Base-by-base conservation (phyloP, 2,797 vertebrate genomes). In the Acanthornis magna region DNA sequence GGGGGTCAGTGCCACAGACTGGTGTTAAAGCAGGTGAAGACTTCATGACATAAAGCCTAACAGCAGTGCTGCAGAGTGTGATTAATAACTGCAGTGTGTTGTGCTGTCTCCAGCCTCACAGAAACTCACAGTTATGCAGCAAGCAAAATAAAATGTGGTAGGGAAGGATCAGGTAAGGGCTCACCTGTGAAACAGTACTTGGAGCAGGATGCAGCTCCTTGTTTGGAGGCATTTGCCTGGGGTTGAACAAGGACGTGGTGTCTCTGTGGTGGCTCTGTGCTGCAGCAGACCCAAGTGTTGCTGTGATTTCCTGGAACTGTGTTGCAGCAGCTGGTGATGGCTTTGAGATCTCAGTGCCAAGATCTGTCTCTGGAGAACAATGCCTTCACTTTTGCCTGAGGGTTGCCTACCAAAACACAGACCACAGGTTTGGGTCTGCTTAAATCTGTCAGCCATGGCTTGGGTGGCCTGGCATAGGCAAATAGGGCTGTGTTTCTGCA, bases 81-180 rank as follows among this genome's bases (percentile, higher is more conserved):
- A 83, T 88, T 77, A 61, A 62, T 60, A 92, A 88, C 88, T 84
- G 73, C 47, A 75, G 82, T n/a, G n/a, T 25, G 84, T 58, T 51
- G 16, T 71, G 74, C 45, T 68, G 16, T 43, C 30, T 78, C n/a
- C 22, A 50, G 57, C 42, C 65, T 72, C 42, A 51, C 58, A 53
- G 78, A 71, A 68, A 55, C 50, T 53, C 23, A 43, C 22, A 40
- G 7, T 63, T 89, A 7, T 0, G 9, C 63, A 68, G 22, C 26
- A 74, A 72, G 50, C 16, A 40, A 62, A 63, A 58, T 34, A 15
- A 1, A 11, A 11, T 21, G 34, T 22, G 7, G n/a, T 42, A 58
- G 34, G 57, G 43, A 38, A 75, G 38, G 43, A 22, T 55, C 30
- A 78, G 43, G 19, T 19, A 18, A 53, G n/a, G 47, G 32, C 50